Evolutionary conservation across 2,888 invertebrate genomes (phyloP), one percentile per base, ranked within the genome.

Genomic region (Beris morrisii): DNA sequence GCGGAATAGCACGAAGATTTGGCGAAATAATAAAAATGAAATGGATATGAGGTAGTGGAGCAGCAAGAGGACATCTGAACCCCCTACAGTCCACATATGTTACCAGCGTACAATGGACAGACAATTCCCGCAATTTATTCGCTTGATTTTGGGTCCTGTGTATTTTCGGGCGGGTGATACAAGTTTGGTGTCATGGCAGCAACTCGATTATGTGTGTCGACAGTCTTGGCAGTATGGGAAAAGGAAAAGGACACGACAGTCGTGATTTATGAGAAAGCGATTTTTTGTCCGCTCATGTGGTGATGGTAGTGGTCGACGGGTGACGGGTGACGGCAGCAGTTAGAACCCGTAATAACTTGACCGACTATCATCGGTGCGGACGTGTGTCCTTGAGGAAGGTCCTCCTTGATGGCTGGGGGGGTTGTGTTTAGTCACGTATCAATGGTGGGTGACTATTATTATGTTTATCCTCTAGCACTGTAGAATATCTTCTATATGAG

Each of bases 221-320:
- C 52, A 15, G 15, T 5, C 15, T 52, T 22, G 9, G 28, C n/a
- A 22, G 22, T 11, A 4, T 48, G n/a, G 3, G 22, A 52, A 52
- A 54, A 54, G 54, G 31, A 54, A 28, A 54, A 54, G 31, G 28
- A 9, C 31, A 54, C 9, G 32, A 31, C 54, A n/a, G 22, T 13
- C 54, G 31, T 54, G 54, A 54, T 54, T 54, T 31, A 54, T 31
- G 54, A 54, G 7, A 31, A 31, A 54, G 31, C 31, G n/a, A 54
- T 31, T 54, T 31, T 54, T 11, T 28, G n/a, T 12, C 31, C 4
- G 54, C 30, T 9, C 44, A 44, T 44, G 48, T 48, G 48, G 15
- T 48, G 48, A n/a, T 48, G 6, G n/a, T 7, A 2, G n/a, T 15
- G 48, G 48, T n/a, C 11, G 11, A 48, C 48, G 48, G 12, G n/a